These are phyloP conservation scores for Latheticus oryzae DNA, from an alignment of 2,888 invertebrate genomes.

Conservation along the genomic window DNA sequence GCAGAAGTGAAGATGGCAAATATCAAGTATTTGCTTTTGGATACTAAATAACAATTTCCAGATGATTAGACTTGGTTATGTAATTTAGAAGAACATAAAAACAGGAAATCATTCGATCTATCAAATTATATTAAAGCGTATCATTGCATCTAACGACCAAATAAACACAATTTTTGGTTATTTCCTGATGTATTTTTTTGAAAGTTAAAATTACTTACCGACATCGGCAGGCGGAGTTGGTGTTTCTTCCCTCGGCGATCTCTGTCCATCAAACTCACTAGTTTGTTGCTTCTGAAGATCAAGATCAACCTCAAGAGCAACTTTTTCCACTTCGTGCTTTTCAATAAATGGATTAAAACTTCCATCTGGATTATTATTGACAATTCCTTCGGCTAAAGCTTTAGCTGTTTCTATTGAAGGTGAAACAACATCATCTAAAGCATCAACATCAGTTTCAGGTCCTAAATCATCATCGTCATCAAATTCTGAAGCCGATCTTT, in stretches of 20 bases:
- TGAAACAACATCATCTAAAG: constrained; percentile 68
- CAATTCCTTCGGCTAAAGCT: constrained; percentile 58
- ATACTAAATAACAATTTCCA: too few relatives aligned
- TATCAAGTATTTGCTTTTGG: too few relatives aligned
- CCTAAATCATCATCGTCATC: constrained; percentile 74
- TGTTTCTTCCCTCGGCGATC: constrained; percentile 66
- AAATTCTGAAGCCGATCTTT: constrained; percentile 50
- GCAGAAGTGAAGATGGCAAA: too few relatives aligned
- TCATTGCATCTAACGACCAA: constrained; percentile 11
- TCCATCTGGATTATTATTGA: constrained; percentile 49
- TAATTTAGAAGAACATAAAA: constrained; percentile 5
- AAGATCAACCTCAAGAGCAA: constrained; percentile 54
- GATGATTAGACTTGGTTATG: too few relatives aligned
- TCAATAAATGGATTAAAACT: constrained; percentile 48
- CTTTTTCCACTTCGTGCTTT: constrained; percentile 52
- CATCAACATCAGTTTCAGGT: constrained; percentile 82
- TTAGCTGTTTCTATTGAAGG: constrained; percentile 61
- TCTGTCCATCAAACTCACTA: constrained; percentile 50
- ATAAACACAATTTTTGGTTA: constrained; percentile 12
- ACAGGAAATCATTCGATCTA: constrained; percentile 18
- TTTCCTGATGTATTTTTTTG: not conserved
- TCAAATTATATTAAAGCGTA: constrained; percentile 16
- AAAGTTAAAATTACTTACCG: constrained; percentile 62
- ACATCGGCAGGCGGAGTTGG: constrained; percentile 72
- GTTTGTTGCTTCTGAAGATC: constrained; percentile 55